Percentiles rank a stretch among this genome's conserved stretches.
These are phyloP conservation scores for Battus philenor DNA, from an alignment of 1,140 invertebrate genomes.

Conservation along the genomic window DNA sequence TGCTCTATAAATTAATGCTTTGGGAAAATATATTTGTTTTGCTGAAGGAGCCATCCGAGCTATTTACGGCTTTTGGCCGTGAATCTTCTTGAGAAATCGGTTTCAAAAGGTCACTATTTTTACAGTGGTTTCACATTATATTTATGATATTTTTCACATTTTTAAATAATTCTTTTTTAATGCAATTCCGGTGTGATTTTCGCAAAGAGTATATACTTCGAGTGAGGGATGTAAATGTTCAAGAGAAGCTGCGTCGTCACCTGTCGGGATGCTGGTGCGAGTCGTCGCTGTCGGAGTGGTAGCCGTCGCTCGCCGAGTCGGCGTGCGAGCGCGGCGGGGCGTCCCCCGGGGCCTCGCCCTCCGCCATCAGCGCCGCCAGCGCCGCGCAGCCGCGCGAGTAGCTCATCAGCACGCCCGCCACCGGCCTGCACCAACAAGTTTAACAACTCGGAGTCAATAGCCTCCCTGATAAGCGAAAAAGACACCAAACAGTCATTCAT, in stretches of 20 bases:
- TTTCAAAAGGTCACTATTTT: too few relatives aligned
- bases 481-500: too few relatives aligned
- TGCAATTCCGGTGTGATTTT: too few relatives aligned
- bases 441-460: too few relatives aligned
- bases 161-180: not conserved
- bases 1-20: too few relatives aligned
- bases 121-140: too few relatives aligned
- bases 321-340: slow-evolving; percentile 62
- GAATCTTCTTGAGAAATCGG: too few relatives aligned
- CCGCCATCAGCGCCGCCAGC: slow-evolving; percentile 85
- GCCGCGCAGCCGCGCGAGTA: slow-evolving; percentile 89
- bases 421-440: slow-evolving; percentile 80
- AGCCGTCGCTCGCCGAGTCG: slow-evolving; percentile 80
- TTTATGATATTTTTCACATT: too few relatives aligned
- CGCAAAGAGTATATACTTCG: not conserved
- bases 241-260: slow-evolving; percentile 30
- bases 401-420: slow-evolving; percentile 88
- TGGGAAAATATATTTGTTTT: too few relatives aligned
- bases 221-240: not conserved
- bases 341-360: slow-evolving; percentile 39
- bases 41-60: too few relatives aligned
- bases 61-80: too few relatives aligned
- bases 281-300: slow-evolving; percentile 89
- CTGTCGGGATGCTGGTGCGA: slow-evolving; percentile 78
- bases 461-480: too few relatives aligned